These are phyloP conservation scores for Habrosyne pyritoides DNA, from an alignment of 2,888 invertebrate genomes.

Conservation along the genomic window DNA sequence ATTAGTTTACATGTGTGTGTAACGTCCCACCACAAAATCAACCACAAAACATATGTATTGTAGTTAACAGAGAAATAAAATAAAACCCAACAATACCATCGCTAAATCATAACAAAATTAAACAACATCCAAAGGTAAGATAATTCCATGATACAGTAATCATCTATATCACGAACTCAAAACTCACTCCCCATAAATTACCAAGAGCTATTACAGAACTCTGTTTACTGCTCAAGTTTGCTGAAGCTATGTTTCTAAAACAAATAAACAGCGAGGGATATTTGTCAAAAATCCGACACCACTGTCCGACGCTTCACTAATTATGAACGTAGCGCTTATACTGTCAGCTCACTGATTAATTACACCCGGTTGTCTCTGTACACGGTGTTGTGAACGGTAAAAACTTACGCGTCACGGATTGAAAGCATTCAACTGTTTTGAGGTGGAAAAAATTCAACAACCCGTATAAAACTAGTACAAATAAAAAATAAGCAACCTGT, in stretches of 20 bases:
- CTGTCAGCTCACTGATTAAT: conserved; percentile 35
- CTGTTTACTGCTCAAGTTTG: not conserved
- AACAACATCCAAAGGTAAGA: not conserved
- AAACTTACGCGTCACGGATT: no score
- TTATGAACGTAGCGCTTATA: conserved; percentile 34
- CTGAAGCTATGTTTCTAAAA: not conserved
- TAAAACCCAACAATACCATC: no score
- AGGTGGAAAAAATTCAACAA: not conserved
- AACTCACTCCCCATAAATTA: not conserved
- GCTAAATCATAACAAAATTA: no score
- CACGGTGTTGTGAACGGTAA: not conserved
- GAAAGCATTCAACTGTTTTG: no score
- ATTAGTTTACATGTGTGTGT: no score
- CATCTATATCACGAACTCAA: not conserved
- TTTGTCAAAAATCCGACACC: conserved; percentile 36
- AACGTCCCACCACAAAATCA: no score
- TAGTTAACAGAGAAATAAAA: no score
- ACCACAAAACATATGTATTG: no score
- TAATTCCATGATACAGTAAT: not conserved
- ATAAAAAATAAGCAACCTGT: no score
- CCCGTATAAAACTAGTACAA: not conserved
- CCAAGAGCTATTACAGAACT: not conserved
- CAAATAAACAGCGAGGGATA: conserved; percentile 16
- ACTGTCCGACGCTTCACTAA: conserved; percentile 27
- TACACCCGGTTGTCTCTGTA: conserved; percentile 18